Base-by-base conservation (phyloP, 2,888 invertebrate genomes). In the Eristalis tenax region DNA sequence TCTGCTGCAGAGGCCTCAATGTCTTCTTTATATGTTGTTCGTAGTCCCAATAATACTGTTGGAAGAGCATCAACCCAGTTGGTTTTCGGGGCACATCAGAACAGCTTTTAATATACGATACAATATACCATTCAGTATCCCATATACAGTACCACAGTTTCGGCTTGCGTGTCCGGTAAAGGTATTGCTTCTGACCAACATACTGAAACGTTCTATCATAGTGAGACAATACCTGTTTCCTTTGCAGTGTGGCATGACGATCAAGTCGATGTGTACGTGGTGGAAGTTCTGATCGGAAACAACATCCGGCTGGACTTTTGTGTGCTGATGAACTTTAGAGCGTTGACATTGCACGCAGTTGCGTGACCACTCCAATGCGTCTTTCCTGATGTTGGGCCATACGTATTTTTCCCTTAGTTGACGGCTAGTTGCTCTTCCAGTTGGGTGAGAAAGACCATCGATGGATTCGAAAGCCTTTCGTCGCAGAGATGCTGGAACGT, bases 261-360 rank as follows among this genome's bases (percentile, higher is more conserved):
- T 74, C 1, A 74, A 28, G 22, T 81, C 66, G 26, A 77, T 81
- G 66, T 80, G 75, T 11, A 80, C 74, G 38, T 76, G 73, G 11
- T 71, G 57, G 22, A 76, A 85, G 15, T 77, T 77, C 6, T 76
- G 38, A 0, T 74, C 80, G 15, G 77, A 43, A 59, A 70, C 64
- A 89, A 88, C 3, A 43, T 74, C 76, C 10, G 89, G 89, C 0
- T 89, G 22, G 40, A 50, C 64, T 1, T 26, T 50, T n/a, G 88
- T 89, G 88, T 92, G 92, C 5, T 61, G n/a, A 8, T 80, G 26
- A 0, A 79, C 35, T 2, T 73, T 79, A 0, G 66, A 79, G 10
- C 69, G 73, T 66, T 80, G 66, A 35, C 61, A 80, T 50, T 66
- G 43, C 8, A 66, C 22, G 35, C 79, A 73, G 15, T 57, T 73